phyloP scores from a whole-genome alignment of 2,797 vertebrate genomes.

The Bradypodion ventrale region DNA sequence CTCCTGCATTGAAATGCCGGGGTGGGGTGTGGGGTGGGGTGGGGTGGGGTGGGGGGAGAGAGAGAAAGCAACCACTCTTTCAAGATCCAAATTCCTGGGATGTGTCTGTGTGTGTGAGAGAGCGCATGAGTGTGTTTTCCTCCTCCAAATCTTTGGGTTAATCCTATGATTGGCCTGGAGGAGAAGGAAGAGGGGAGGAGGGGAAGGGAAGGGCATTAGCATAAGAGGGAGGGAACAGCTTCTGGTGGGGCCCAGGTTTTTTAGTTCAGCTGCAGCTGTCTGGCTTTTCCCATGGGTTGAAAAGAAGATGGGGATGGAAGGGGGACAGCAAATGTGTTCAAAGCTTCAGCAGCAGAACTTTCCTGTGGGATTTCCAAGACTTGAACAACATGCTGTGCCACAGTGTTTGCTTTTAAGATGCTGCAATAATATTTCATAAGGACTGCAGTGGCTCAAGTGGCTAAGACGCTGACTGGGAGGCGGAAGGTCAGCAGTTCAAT shows the following conservation, averaged over 20 bases:
- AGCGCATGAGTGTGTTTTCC: not conserved
- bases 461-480: no score
- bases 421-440: no score
- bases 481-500: no score
- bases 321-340: not conserved
- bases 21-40: not conserved
- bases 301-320: not conserved
- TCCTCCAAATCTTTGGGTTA: conserved; percentile 81
- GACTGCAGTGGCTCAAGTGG: no score
- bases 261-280: not conserved
- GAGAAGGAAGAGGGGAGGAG: conserved; percentile 64
- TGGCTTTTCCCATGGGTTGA: not conserved
- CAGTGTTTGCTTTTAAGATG: no score
- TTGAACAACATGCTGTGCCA: not conserved
- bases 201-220: not conserved
- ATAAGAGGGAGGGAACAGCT: conserved; percentile 65
- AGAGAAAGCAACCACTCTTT: conserved; percentile 51
- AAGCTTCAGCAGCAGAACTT: not conserved
- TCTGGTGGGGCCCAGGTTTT: not conserved
- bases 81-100: conserved; percentile 62
- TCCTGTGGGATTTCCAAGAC: not conserved
- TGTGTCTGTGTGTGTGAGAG: not conserved
- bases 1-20: conserved; percentile 89
- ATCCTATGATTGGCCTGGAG: conserved; percentile 77
- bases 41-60: not conserved